These are phyloP conservation scores for Pelmatolapia mariae DNA, from an alignment of 2,113 vertebrate species.

Conservation along the genomic window DNA sequence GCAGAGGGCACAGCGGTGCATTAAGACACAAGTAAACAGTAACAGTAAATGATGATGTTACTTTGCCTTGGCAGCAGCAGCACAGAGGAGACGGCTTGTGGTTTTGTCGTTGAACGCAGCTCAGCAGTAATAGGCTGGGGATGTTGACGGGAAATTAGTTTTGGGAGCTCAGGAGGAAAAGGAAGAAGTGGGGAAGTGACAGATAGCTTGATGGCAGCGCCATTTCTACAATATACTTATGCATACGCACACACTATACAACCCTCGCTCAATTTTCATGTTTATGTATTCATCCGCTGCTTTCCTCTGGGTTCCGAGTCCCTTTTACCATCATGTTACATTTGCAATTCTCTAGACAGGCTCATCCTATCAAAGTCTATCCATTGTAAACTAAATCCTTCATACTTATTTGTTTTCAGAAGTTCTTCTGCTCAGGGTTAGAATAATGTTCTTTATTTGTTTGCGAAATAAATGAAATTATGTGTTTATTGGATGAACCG, in stretches of 20 bases:
- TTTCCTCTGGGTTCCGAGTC: neutral
- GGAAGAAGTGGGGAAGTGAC: slow-evolving; percentile 18
- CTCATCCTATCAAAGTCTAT: neutral
- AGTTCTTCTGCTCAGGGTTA: neutral
- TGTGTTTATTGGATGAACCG: neutral
- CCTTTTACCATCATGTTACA: slow-evolving; percentile 3
- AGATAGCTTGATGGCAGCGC: neutral
- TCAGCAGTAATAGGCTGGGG: slow-evolving; percentile 43
- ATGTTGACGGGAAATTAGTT: slow-evolving; percentile 57
- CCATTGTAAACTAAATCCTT: neutral
- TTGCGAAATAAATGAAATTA: neutral
- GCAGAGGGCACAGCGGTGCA: slow-evolving; percentile 3
- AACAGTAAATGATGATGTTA: slow-evolving; percentile 46
- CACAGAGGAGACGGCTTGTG: neutral
- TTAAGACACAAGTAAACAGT: slow-evolving; percentile 44
- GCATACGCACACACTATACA: neutral
- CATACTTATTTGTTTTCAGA: neutral
- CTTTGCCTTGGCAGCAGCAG: slow-evolving; percentile 14
- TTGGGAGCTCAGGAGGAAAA: slow-evolving; percentile 42
- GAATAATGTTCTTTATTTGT: neutral
- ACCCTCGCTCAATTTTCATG: neutral
- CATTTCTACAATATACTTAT: neutral
- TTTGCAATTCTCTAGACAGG: slow-evolving; percentile 5
- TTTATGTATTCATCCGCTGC: slow-evolving; percentile 10
- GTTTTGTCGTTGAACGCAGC: slow-evolving; percentile 26